Conservation (phyloP, 2,113 vertebrate genomes). For the Serilophus lunatus region DNA sequence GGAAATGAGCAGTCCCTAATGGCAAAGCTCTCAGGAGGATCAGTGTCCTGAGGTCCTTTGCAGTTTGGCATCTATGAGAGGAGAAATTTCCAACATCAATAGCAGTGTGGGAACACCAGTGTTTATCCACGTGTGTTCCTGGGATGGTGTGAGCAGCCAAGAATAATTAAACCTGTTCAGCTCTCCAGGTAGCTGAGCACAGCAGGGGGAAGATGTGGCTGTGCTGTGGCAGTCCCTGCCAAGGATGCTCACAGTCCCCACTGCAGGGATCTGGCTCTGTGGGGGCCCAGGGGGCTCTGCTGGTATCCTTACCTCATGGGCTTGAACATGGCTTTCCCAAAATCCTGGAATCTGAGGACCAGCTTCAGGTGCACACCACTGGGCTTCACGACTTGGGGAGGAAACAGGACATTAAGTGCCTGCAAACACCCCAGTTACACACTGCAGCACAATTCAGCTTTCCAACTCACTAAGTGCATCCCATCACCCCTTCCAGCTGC, state of each 20-base stretch:
- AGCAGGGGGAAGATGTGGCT: neutral
- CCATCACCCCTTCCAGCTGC: no score
- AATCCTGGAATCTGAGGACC: constrained; percentile 87
- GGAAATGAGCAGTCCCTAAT: neutral
- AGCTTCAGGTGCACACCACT: constrained; percentile 95
- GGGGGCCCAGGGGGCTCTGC: neutral
- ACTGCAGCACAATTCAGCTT: fast-evolving
- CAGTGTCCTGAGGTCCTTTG: neutral
- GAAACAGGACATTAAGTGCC: neutral
- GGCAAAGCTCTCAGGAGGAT: neutral
- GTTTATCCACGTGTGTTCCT: fast-evolving
- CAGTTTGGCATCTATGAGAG: fast-evolving
- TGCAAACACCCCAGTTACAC: neutral
- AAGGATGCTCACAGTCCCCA: neutral
- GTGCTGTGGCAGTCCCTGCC: neutral
- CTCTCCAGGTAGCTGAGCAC: neutral
- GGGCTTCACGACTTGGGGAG: constrained; percentile 89
- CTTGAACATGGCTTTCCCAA: constrained; percentile 96
- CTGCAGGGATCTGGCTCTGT: neutral
- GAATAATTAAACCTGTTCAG: neutral
- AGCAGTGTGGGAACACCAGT: fast-evolving
- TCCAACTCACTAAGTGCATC: fast-evolving
- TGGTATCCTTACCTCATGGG: constrained; percentile 89
- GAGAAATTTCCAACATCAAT: neutral
- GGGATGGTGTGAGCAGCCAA: neutral